Conservation (phyloP, 2,113 vertebrate genomes). For the Oryctolagus cuniculus region mOryCun1.1 NC_091440.1:102075001-102075500, state of each 20-base stretch:
- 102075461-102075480: constrained; percentile 37
- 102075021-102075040: too few relatives aligned
- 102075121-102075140: constrained; percentile 61
- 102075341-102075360: constrained; percentile 55
- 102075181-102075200: constrained; percentile 84
- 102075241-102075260: constrained; percentile 69
- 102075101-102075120: constrained; percentile 47
- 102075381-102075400: constrained; percentile 68
- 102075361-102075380: background rate
- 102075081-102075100: constrained; percentile 51
- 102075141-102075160: constrained; percentile 58
- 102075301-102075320: background rate
- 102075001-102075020: too few relatives aligned
- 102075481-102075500: constrained; percentile 26
- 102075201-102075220: constrained; percentile 65
- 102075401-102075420: constrained; percentile 14
- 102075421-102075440: constrained; percentile 8
- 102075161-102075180: constrained; percentile 69
- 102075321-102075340: constrained; percentile 56
- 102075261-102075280: constrained; percentile 44
- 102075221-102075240: constrained; percentile 64
- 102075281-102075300: constrained; percentile 65
- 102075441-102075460: constrained; percentile 17
- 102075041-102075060: background rate
- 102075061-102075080: constrained; percentile 65